phyloP scores from a whole-genome alignment of 2,797 vertebrate genomes.

The Alosa sapidissima region DNA sequence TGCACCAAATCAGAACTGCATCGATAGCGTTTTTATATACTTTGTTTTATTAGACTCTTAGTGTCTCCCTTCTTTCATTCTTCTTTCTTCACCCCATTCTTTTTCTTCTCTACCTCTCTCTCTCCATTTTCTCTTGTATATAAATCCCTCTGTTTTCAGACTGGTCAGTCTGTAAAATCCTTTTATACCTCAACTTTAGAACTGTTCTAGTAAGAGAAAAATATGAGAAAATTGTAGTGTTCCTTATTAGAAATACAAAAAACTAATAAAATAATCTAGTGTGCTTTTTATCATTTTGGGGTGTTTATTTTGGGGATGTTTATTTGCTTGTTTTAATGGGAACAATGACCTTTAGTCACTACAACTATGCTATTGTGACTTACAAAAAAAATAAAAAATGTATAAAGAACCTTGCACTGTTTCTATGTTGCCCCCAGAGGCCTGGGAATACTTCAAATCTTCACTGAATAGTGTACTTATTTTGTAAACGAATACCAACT shows the following conservation, averaged over 20 bases:
- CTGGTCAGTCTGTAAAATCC: conserved; percentile 82
- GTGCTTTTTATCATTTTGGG: conserved; percentile 71
- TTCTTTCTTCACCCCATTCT: conserved; percentile 66
- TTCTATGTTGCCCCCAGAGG: conserved; percentile 44
- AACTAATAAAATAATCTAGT: conserved; percentile 84
- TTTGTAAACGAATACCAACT: neutral
- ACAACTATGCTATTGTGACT: conserved; percentile 73
- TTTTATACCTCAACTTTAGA: conserved; percentile 90
- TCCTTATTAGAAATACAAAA: conserved; percentile 80
- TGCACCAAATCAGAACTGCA: conserved; percentile 63
- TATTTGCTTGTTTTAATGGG: conserved; percentile 63
- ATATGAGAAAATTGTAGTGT: conserved; percentile 85
- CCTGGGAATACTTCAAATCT: conserved; percentile 12
- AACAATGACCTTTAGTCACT: conserved; percentile 70
- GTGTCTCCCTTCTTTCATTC: conserved; percentile 67
- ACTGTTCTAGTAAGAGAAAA: conserved; percentile 84
- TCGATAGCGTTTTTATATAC: conserved; percentile 50
- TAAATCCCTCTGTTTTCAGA: conserved; percentile 83
- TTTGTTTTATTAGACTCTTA: conserved; percentile 74
- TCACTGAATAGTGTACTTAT: neutral
- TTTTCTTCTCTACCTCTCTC: conserved; percentile 75
- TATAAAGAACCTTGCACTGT: conserved; percentile 65
- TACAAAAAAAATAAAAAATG: conserved; percentile 76
- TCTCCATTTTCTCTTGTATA: conserved; percentile 83
- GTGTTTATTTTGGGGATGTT: conserved; percentile 63